A percentile compares a stretch with the other conserved stretches of the same genome.
Conservation (phyloP, 1,140 invertebrate species). For the Drosophila fuyamai region DNA sequence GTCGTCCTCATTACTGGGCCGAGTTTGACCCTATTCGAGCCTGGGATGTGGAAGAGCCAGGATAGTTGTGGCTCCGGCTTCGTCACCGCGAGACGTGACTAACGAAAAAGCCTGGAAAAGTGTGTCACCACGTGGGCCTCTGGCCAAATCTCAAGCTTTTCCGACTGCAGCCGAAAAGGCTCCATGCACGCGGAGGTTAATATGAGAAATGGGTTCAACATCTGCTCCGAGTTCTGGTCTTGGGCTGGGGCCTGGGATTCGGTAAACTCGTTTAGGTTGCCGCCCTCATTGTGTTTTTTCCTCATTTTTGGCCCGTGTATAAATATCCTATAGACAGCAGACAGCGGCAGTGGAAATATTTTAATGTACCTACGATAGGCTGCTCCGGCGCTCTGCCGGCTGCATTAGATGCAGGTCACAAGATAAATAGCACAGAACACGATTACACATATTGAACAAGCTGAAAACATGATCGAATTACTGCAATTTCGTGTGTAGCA, state of each 20-base stretch:
- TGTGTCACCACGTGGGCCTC: conserved; percentile 61
- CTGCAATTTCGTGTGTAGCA: conserved; percentile 51
- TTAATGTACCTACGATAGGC: conserved; percentile 54
- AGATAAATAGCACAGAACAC: conserved; percentile 64
- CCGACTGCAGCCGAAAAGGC: conserved; percentile 20
- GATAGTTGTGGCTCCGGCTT: conserved; percentile 11
- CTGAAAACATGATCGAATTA: conserved; percentile 64
- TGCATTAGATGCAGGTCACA: conserved; percentile 72
- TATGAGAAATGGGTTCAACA: conserved; percentile 73
- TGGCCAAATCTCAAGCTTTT: conserved; percentile 37
- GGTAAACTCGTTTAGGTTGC: conserved; percentile 73
- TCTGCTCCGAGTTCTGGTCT: conserved; percentile 57
- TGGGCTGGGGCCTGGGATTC: conserved; percentile 24
- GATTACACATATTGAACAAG: conserved; percentile 63
- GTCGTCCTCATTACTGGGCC: conserved; percentile 39
- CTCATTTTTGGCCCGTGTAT: conserved; percentile 42
- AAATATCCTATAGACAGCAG: conserved; percentile 66
- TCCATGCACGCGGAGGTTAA: conserved; percentile 50
- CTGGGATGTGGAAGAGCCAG: conserved; percentile 29
- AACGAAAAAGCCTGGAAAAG: conserved; percentile 48
- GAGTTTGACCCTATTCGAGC: conserved; percentile 25
- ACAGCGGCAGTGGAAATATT: conserved; percentile 63
- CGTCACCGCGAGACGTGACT: conserved; percentile 37
- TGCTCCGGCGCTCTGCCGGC: conserved; percentile 39
- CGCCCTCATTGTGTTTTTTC: conserved; percentile 63